Evolutionary conservation across 2,113 vertebrate genomes (phyloP), one percentile per base, ranked within the genome.

Genomic region (Microcebus jonahi): DNA sequence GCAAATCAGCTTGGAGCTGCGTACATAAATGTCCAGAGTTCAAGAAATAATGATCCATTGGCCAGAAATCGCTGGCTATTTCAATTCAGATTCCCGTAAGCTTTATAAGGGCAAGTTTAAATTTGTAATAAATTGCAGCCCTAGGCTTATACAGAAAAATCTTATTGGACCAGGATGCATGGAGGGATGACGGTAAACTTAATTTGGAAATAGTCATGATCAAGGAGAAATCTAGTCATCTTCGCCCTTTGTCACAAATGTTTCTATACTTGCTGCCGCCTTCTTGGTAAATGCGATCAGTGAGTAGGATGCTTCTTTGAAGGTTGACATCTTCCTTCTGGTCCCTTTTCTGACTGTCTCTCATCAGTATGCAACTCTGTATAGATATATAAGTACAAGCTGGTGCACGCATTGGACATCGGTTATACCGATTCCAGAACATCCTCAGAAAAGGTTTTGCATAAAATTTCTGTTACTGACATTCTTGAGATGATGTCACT

Each of bases 81-180:
- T 89, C 50, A 65, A 17, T 75, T 91, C 17, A 11, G 71, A 75
- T 97, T 96, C 93, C 53, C 6, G n/a, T 89, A 97, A 96, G 42
- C n/a, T 63, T 97, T 88, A 67, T 48, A 76, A 89, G 63, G 76
- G 63, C 45, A 93, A 95, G 55, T 97, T 97, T 53, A 96, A 92
- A 29, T 42, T 89, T 91, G 89, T 91, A 94, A 96, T 88, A 63
- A 95, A 92, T 5, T 27, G 2, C 70, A 90, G 27, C 34, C 23
- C 21, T 89, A 25, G 34, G 42, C 34, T 87, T 63, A 34, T 86
- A 87, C 31, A 92, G 61, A 80, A 89, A 95, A 77, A 29, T 59
- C 9, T 73, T 71, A 79, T 21, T 90, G 70, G 70, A 50, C 5
- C 31, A 82, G n/a, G 17, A 48, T 67, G 34, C n/a, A 14, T 31